Conservation (phyloP, 1,140 invertebrate species). For the Plutomurus gul region DNA sequence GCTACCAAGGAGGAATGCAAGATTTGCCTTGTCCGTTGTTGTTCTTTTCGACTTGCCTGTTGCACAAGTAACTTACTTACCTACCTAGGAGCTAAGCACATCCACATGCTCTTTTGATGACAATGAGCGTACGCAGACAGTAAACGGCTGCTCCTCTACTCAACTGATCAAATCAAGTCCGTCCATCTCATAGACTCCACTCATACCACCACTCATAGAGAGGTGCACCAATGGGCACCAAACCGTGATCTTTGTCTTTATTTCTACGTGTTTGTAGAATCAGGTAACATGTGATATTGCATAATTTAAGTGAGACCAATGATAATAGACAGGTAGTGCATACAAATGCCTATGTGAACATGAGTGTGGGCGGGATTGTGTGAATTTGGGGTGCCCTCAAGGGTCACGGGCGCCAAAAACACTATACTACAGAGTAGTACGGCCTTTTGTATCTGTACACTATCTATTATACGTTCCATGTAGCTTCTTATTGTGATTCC, state of each 20-base stretch:
- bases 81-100: no score
- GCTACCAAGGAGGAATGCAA: background rate
- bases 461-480: background rate
- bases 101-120: background rate
- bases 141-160: background rate
- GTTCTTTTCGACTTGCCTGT: background rate
- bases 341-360: background rate
- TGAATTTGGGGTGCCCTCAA: slow-evolving; percentile 32
- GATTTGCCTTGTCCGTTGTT: background rate
- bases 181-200: background rate
- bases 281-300: background rate
- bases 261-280: background rate
- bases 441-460: background rate
- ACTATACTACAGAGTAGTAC: background rate
- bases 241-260: background rate
- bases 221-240: no score
- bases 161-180: background rate
- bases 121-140: background rate
- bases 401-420: slow-evolving; percentile 11
- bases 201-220: no score
- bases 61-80: no score
- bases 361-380: background rate
- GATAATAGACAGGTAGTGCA: background rate
- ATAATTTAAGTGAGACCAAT: background rate
- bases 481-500: no score